Conservation (phyloP, 1,140 invertebrate species). For the Mactra quadrangularis region DNA sequence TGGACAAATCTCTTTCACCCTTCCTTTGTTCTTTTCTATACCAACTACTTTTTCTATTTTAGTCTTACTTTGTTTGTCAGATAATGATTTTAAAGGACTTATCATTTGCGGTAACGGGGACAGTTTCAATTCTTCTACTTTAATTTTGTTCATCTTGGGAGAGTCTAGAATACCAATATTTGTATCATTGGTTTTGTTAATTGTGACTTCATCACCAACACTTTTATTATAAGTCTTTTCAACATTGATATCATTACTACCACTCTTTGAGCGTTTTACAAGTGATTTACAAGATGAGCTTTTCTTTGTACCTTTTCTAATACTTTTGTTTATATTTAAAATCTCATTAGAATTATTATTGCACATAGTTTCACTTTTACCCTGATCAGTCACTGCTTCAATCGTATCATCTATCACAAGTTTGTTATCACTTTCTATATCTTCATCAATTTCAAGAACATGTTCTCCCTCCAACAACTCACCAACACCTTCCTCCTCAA, state of each 20-base stretch:
- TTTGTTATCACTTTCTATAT: no score
- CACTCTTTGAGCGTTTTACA: no score
- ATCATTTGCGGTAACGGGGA: conserved; percentile 13
- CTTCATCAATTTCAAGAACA: no score
- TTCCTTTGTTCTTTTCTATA: background rate
- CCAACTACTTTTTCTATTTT: background rate
- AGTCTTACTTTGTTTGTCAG: background rate
- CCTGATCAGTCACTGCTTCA: no score
- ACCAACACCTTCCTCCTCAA: conserved; percentile 4
- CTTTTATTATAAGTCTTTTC: background rate
- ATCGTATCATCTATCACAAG: no score
- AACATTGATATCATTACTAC: no score
- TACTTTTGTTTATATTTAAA: no score
- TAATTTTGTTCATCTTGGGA: background rate
- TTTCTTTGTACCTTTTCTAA: no score
- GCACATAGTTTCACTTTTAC: no score
- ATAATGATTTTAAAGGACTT: conserved; percentile 24
- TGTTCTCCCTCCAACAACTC: no score
- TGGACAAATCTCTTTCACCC: background rate
- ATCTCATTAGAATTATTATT: no score
- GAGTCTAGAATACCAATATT: background rate
- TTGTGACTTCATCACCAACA: background rate
- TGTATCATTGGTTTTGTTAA: background rate
- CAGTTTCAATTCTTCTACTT: conserved; percentile 19
- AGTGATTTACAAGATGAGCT: no score